phyloP scores from a whole-genome alignment of 2,888 invertebrate species.

The Phyllotreta cruciferae region DNA sequence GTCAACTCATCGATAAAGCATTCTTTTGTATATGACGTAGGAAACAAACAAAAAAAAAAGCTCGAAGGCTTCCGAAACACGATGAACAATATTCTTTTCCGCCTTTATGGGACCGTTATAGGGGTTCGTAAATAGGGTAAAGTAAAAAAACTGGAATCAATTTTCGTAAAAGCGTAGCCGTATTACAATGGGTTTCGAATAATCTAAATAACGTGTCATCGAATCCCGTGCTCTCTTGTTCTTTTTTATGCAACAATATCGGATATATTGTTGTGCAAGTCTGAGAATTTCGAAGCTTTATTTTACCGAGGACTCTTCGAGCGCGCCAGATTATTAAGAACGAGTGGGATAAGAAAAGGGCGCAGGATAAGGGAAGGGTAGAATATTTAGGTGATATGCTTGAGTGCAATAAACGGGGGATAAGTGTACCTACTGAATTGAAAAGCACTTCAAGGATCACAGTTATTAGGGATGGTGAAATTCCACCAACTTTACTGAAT shows the following conservation, averaged over 20 bases:
- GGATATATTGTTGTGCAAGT: not conserved
- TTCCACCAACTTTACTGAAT: not conserved
- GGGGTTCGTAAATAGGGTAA: slow-evolving; percentile 6
- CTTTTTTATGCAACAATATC: slow-evolving; percentile 1
- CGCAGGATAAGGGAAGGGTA: too few relatives aligned
- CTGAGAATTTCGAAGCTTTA: not conserved
- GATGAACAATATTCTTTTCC: slow-evolving; percentile 8
- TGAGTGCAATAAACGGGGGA: too few relatives aligned
- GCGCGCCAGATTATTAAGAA: too few relatives aligned
- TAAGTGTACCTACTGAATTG: too few relatives aligned
- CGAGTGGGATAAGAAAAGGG: too few relatives aligned
- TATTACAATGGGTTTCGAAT: not conserved
- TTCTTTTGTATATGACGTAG: slow-evolving; percentile 9
- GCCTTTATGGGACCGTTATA: slow-evolving; percentile 7
- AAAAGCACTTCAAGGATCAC: too few relatives aligned
- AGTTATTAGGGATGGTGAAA: too few relatives aligned
- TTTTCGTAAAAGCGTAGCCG: slow-evolving; percentile 7
- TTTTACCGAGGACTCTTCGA: too few relatives aligned
- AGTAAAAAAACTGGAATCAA: slow-evolving; percentile 15
- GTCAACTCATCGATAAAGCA: slow-evolving; percentile 4
- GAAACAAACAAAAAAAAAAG: slow-evolving; percentile 9
- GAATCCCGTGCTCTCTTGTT: not conserved
- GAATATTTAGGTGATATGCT: too few relatives aligned
- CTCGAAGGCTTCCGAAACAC: not conserved
- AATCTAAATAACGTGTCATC: slow-evolving; percentile 9